A percentile compares a stretch with the other conserved stretches of the same genome.
phyloP scores from a whole-genome alignment of 92 coral and sea anemone species.

The Pocillopora meandrina region DNA sequence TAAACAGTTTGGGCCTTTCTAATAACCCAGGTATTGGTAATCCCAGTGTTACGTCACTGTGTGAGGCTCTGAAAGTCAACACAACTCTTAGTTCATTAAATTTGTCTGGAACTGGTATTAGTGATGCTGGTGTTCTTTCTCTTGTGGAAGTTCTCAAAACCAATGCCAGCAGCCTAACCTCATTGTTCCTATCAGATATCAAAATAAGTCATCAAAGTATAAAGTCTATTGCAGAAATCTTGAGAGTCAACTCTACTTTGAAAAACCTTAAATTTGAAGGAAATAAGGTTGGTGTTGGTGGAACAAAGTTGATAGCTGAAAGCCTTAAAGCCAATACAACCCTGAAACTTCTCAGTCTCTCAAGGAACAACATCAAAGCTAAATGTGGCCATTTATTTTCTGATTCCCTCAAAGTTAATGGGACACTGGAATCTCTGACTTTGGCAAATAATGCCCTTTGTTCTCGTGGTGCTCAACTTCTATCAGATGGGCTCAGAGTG shows the following conservation, averaged over 20 bases:
- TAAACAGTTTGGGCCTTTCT: not conserved
- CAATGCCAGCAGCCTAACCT: not conserved
- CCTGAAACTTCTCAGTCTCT: not conserved
- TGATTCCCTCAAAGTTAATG: not conserved
- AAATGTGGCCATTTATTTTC: not conserved
- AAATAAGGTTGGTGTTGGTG: constrained; percentile 6
- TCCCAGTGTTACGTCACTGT: not conserved
- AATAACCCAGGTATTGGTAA: not conserved
- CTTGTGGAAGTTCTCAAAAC: not conserved
- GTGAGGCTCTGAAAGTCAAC: constrained; percentile 3
- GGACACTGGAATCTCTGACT: not conserved
- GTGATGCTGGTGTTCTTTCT: not conserved
- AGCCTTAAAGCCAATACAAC: not conserved
- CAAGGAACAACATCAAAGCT: constrained; percentile 9
- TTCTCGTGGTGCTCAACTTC: constrained; percentile 1
- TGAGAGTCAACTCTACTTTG: constrained; percentile 2
- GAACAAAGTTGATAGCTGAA: not conserved
- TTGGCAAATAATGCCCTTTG: not conserved
- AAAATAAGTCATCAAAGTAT: not conserved
- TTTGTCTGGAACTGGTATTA: constrained; percentile 1
- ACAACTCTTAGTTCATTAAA: not conserved
- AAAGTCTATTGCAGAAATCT: not conserved
- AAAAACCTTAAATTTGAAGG: not conserved
- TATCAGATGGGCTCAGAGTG: not conserved
- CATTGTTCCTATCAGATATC: not conserved